These are phyloP conservation scores for Eristalis intricaria DNA, from an alignment of 2,888 invertebrate genomes.

Conservation along the genomic window DNA sequence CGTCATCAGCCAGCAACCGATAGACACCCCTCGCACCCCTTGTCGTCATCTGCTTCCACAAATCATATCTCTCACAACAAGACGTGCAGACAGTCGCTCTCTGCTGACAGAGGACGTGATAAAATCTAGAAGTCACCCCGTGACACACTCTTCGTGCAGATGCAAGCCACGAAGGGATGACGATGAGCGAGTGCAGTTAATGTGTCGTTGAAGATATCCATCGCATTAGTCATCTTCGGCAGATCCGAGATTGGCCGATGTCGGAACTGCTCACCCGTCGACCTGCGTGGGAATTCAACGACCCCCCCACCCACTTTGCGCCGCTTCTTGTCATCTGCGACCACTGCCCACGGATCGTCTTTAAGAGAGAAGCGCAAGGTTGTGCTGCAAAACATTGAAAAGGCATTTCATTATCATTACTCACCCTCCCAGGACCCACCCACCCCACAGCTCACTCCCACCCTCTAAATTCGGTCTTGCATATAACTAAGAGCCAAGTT, in stretches of 20 bases:
- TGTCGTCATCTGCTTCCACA: background rate
- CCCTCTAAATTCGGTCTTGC: constrained; percentile 30
- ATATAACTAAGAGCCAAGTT: constrained; percentile 59
- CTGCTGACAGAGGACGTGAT: background rate
- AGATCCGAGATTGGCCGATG: background rate
- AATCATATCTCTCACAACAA: background rate
- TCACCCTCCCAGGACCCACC: constrained; percentile 2
- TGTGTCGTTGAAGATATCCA: background rate
- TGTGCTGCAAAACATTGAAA: background rate
- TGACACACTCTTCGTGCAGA: background rate
- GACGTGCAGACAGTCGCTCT: background rate
- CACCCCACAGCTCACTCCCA: background rate
- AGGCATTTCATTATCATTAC: constrained; percentile 52
- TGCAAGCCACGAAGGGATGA: background rate
- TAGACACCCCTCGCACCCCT: background rate
- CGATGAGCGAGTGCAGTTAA: background rate
- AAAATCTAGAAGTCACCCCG: background rate
- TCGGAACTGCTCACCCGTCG: background rate
- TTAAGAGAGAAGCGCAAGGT: background rate
- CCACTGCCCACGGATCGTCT: background rate
- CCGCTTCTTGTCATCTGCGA: background rate
- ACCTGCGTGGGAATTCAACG: background rate
- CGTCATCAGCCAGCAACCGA: background rate
- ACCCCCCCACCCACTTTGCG: background rate
- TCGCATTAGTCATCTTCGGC: background rate